Conservation (phyloP, 1,140 invertebrate species). For the Apis dorsata region DNA sequence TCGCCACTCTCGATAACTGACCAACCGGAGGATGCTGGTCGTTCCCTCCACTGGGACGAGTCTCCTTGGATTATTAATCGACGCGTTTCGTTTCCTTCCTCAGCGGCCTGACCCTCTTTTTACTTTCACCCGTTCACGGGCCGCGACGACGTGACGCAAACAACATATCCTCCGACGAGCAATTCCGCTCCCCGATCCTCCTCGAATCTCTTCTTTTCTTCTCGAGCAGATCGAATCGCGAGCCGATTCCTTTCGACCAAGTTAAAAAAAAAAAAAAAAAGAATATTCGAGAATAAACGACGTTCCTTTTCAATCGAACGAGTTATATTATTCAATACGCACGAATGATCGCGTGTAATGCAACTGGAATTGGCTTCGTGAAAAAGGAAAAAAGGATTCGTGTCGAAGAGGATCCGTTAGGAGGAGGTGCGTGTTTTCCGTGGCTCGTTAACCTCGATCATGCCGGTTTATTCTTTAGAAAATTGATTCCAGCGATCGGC, state of each 20-base stretch:
- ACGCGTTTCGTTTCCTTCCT: constrained; percentile 65
- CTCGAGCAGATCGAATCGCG: neutral
- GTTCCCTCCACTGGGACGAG: constrained; percentile 9
- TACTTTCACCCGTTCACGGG: constrained; percentile 76
- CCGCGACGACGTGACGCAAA: constrained; percentile 68
- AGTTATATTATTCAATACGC: no score
- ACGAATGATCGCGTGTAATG: neutral
- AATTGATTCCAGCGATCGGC: neutral
- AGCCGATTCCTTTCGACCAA: neutral
- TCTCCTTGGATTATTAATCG: constrained; percentile 38
- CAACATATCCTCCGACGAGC: constrained; percentile 56
- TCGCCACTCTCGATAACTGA: constrained; percentile 24
- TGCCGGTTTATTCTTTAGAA: constrained; percentile 6
- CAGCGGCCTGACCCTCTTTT: constrained; percentile 57
- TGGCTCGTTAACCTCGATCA: constrained; percentile 26
- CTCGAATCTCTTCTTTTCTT: constrained; percentile 29
- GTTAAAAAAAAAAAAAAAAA: neutral
- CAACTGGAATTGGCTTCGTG: neutral
- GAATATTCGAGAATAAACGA: neutral
- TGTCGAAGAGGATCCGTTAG: neutral
- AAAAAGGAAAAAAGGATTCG: neutral
- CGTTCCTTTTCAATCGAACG: neutral
- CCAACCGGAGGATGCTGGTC: constrained; percentile 41
- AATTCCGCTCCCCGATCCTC: constrained; percentile 28
- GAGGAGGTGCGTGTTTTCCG: constrained; percentile 1